Percentiles rank a stretch among this genome's conserved stretches.
These are phyloP conservation scores for Amyelois transitella DNA, from an alignment of 1,140 invertebrate genomes.

Conservation along the genomic window DNA sequence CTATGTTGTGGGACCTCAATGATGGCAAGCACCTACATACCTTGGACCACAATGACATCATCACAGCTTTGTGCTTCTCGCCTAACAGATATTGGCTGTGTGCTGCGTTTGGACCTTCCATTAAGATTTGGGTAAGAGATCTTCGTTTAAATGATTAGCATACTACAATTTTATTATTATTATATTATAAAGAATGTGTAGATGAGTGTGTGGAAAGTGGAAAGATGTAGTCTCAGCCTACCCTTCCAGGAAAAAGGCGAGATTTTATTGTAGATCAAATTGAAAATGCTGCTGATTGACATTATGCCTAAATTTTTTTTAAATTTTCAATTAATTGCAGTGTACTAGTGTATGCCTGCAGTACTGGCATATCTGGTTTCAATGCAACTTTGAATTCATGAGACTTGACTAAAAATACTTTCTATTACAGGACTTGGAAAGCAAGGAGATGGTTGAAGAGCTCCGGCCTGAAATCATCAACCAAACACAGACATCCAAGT, in stretches of 20 bases:
- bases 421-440: conserved; percentile 91
- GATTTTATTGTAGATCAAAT: too few relatives aligned
- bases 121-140: conserved; percentile 94
- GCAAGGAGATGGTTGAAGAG: conserved; percentile 99
- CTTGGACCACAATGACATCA: conserved; percentile 98
- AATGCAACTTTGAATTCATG: neutral
- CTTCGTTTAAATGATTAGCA: too few relatives aligned
- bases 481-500: conserved; percentile 80
- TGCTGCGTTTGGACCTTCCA: conserved; percentile 98
- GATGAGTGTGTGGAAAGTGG: neutral
- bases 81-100: conserved; percentile 99
- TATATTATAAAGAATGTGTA: neutral
- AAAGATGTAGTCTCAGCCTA: too few relatives aligned
- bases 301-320: too few relatives aligned
- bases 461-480: conserved; percentile 93
- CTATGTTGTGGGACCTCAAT: conserved; percentile 99
- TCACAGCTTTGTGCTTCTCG: conserved; percentile 98
- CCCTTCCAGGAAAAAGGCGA: too few relatives aligned
- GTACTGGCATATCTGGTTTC: neutral
- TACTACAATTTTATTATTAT: conserved; percentile 1
- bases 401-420: conserved; percentile 15
- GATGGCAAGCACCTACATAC: conserved; percentile 99
- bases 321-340: too few relatives aligned
- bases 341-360: too few relatives aligned
- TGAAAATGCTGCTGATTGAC: too few relatives aligned